phyloP scores from a whole-genome alignment of 2,888 invertebrate species.

The Caenorhabditis sp. region DNA sequence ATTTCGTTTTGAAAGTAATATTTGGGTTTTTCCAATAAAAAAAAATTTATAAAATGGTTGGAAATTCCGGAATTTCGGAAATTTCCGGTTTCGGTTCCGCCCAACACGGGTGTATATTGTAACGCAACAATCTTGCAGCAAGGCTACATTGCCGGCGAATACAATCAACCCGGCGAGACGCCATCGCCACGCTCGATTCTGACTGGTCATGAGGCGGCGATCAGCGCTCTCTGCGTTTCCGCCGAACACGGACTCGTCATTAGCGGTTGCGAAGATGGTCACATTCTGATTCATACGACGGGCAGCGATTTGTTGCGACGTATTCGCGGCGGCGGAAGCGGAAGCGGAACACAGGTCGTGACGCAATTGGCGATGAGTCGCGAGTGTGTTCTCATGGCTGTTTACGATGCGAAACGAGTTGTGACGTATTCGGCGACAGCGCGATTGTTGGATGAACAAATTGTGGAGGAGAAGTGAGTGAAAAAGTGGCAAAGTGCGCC shows the following conservation, averaged over 20 bases:
- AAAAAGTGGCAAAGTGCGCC: too few relatives aligned
- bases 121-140: slow-evolving; percentile 15
- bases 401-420: slow-evolving; percentile 76
- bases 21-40: too few relatives aligned
- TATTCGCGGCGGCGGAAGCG: slow-evolving; percentile 72
- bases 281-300: slow-evolving; percentile 95
- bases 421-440: slow-evolving; percentile 65
- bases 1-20: too few relatives aligned
- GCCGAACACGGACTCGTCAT: slow-evolving; percentile 97
- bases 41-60: too few relatives aligned
- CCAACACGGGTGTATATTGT: too few relatives aligned
- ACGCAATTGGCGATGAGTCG: slow-evolving; percentile 78
- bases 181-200: slow-evolving; percentile 95
- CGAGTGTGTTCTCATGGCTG: slow-evolving; percentile 93
- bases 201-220: slow-evolving; percentile 95
- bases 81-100: too few relatives aligned
- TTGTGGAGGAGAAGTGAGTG: slow-evolving; percentile 44
- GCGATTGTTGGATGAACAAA: slow-evolving; percentile 47
- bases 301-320: slow-evolving; percentile 93
- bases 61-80: too few relatives aligned
- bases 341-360: too few relatives aligned
- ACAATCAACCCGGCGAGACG: slow-evolving; percentile 77
- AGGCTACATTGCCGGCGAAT: slow-evolving; percentile 95
- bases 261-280: slow-evolving; percentile 91
- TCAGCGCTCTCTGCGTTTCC: slow-evolving; percentile 92